Conservation (phyloP, 2,797 vertebrate species). For the Hoplostethus atlanticus region DNA sequence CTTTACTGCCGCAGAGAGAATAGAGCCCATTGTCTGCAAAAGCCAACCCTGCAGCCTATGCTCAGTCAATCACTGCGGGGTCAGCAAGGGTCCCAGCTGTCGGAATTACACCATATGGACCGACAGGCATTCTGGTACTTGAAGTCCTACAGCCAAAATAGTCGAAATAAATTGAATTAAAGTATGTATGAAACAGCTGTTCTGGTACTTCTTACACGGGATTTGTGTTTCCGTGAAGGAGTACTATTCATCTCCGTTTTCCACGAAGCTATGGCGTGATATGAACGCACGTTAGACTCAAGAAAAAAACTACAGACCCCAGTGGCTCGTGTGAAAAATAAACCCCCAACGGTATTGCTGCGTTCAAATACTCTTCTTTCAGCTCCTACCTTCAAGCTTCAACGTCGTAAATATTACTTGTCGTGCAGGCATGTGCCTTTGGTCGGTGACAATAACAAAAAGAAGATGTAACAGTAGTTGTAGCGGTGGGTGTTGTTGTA, state of each 20-base stretch:
- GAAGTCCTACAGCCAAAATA: conserved; percentile 32
- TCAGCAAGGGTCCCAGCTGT: conserved; percentile 77
- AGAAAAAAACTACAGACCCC: conserved; percentile 79
- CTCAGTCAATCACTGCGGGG: conserved; percentile 62
- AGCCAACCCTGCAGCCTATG: conserved; percentile 6
- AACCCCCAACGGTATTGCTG: conserved; percentile 26
- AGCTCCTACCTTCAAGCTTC: accelerated
- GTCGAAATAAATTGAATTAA: background rate
- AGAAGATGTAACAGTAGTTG: accelerated
- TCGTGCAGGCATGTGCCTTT: background rate
- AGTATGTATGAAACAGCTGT: background rate
- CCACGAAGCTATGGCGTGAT: background rate
- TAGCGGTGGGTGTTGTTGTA: too few relatives aligned
- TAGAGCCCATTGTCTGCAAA: conserved; percentile 29
- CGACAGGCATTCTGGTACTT: conserved; percentile 61
- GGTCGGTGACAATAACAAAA: accelerated
- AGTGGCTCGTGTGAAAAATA: conserved; percentile 40
- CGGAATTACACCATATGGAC: conserved; percentile 53
- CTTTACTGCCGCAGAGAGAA: background rate
- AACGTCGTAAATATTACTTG: background rate
- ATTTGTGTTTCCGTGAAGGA: accelerated
- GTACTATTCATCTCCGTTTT: background rate
- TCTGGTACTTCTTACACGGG: accelerated
- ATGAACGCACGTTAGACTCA: background rate
- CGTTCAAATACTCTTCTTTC: background rate